Conservation (phyloP, 2,888 invertebrate species). For the Andrena bucephala region DNA sequence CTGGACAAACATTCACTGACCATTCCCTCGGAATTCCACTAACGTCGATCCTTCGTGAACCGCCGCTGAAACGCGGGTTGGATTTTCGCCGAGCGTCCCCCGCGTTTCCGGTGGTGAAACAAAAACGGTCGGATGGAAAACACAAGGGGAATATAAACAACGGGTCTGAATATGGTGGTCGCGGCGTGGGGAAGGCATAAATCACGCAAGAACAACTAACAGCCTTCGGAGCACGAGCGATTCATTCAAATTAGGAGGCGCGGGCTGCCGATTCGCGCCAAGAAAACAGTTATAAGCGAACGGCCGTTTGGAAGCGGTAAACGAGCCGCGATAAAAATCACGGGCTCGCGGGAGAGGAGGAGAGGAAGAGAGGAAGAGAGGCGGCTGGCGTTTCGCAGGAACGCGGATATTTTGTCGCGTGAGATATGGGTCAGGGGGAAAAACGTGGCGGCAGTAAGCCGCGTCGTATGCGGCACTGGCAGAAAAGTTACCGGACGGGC, state of each 20-base stretch:
- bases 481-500: slow-evolving; percentile 7
- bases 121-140: slow-evolving; percentile 28
- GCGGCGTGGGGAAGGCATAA: not conserved
- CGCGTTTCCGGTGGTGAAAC: not conserved
- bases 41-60: too few species aligned
- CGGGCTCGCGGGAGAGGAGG: not conserved
- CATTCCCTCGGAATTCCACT: too few species aligned
- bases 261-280: not conserved
- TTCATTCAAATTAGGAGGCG: slow-evolving; percentile 23
- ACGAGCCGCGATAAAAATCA: slow-evolving; percentile 13
- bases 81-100: too few species aligned
- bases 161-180: not conserved
- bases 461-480: not conserved
- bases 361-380: not conserved
- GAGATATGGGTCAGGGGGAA: slow-evolving; percentile 12
- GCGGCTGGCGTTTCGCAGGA: slow-evolving; percentile 10
- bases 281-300: not conserved
- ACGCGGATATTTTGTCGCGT: slow-evolving; percentile 17
- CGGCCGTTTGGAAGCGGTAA: not conserved
- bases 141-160: not conserved
- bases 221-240: not conserved
- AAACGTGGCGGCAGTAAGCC: slow-evolving; percentile 10
- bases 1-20: too few species aligned
- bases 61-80: too few species aligned
- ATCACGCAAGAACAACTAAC: slow-evolving; percentile 10